A percentile compares a stretch with the other conserved stretches of the same genome.
Conservation (phyloP, 2,113 vertebrate species). For the Pterocles orientalis region DNA sequence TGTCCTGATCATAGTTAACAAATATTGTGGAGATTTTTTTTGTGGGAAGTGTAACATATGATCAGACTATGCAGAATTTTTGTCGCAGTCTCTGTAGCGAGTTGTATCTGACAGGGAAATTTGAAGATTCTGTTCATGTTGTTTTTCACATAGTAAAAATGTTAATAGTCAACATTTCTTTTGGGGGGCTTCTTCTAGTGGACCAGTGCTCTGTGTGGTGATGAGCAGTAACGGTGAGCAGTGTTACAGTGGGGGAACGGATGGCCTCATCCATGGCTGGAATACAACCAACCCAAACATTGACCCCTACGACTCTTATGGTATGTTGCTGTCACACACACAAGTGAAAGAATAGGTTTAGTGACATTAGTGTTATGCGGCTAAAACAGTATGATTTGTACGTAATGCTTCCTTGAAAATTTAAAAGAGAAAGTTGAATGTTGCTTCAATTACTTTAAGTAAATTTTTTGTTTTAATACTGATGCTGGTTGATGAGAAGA, state of each 20-base stretch:
- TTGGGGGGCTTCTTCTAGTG: constrained; percentile 72
- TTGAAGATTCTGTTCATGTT: neutral
- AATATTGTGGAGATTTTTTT: neutral
- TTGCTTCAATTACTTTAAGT: neutral
- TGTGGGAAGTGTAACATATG: neutral
- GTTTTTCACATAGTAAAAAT: neutral
- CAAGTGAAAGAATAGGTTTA: neutral
- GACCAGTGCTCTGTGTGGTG: constrained; percentile 95
- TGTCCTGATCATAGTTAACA: neutral
- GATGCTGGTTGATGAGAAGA: neutral
- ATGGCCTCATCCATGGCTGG: constrained; percentile 96
- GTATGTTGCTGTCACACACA: constrained; percentile 62
- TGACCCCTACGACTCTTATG: constrained; percentile 96
- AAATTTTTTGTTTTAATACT: neutral
- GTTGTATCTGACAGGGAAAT: neutral
- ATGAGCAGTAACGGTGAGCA: constrained; percentile 96
- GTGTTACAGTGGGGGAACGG: constrained; percentile 94
- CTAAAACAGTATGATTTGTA: neutral
- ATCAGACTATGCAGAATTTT: neutral
- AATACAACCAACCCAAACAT: constrained; percentile 94
- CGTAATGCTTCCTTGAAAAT: neutral
- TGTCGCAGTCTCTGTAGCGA: neutral
- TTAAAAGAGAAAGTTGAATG: neutral
- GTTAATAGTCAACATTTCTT: neutral
- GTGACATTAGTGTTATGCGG: neutral